Evolutionary conservation across 2,888 invertebrate species (phyloP), one percentile per base, ranked within the genome.

Genomic region (Conus canariensis): DNA sequence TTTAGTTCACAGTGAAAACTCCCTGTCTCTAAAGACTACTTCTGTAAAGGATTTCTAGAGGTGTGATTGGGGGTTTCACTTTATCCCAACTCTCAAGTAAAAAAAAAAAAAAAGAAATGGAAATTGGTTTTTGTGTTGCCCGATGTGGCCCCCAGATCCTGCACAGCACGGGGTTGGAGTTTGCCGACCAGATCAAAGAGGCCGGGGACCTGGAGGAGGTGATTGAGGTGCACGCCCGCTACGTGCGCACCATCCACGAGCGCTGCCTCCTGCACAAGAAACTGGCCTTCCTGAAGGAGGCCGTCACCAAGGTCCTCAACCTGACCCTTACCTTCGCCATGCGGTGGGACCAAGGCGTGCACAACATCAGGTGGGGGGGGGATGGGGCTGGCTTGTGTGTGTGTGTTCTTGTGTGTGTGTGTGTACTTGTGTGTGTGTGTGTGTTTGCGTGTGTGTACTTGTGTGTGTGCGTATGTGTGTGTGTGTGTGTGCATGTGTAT

Each of bases 121-220:
- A 45, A 45, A 45, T 4, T 45, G 45, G 1, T 45, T 45, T 45
- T 45, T 45, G 2, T 45, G 45, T 45, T 45, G 45, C 45, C 3
- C 4, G 45, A 45, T 4, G 4, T 4, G 45, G 45, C 45, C 45
- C 45, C 6, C 93, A 96, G 96, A 96, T 95, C 88, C 92, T 96
- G 30, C 96, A 96, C 92, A 95, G 95, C 88, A 94, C 95, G 3
- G 95, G 95, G 0, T 91, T 96, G 25, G 95, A 96, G 92, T 95
- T 96, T 91, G 93, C 94, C n/a, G 88, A 91, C n/a, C 94, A 95
- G 85, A 70, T 96, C 19, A 91, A 92, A 67, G 89, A 92, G 19
- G 95, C 95, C 0, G 90, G 86, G 10, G 96, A 96, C 92, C 92
- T 96, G 25, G 96, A 96, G 77, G 93, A 95, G 92, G 93, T 96